These are phyloP conservation scores for Glossosoma conforme DNA, from an alignment of 1,140 invertebrate genomes.

Conservation along the genomic window DNA sequence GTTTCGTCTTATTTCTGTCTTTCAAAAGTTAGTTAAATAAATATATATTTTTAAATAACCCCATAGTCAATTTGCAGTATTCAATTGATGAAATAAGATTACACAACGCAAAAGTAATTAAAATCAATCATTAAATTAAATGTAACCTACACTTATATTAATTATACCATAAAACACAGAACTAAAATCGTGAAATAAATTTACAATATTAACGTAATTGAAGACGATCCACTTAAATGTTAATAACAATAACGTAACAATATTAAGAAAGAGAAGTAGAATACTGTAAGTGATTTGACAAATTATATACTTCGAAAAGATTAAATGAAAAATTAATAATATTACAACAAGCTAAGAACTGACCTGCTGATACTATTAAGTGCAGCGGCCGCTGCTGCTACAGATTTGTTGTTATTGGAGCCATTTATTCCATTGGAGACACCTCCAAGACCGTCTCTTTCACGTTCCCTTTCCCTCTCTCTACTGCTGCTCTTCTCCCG, in stretches of 20 bases:
- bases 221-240: too few species aligned
- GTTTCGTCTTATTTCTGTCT: too few species aligned
- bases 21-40: too few species aligned
- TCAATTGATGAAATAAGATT: too few species aligned
- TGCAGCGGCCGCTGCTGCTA: constrained; percentile 32
- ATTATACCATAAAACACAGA: too few species aligned
- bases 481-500: constrained; percentile 21
- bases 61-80: too few species aligned
- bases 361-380: constrained; percentile 50
- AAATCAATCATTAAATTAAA: too few species aligned
- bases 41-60: too few species aligned
- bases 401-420: constrained; percentile 25
- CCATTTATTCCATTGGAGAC: constrained; percentile 30
- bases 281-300: constrained; percentile 1
- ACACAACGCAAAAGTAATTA: too few species aligned
- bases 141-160: too few species aligned
- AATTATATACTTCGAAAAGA: not conserved
- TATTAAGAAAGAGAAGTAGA: not conserved
- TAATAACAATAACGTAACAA: constrained; percentile 17
- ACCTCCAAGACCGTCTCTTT: constrained; percentile 38
- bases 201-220: too few species aligned
- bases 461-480: constrained; percentile 42
- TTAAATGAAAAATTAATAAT: constrained; percentile 4
- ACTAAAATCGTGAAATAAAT: too few species aligned
- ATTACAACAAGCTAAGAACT: constrained; percentile 18